Conservation (phyloP, 64 coral and sea anemone species). For the Pocillopora verrucosa region DNA sequence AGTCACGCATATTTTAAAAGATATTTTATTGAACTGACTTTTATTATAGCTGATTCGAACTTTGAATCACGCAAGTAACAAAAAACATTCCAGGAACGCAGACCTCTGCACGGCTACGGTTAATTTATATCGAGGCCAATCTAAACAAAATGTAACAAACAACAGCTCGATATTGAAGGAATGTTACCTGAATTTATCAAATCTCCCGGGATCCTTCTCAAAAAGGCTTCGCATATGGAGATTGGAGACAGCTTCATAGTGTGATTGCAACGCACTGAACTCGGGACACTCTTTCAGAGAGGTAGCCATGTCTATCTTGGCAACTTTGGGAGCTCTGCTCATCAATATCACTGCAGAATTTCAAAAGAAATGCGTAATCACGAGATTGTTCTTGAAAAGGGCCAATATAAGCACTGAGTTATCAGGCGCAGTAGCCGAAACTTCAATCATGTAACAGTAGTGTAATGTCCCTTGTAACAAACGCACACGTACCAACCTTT, state of each 20-base stretch:
- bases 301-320: conserved; percentile 18
- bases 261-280: conserved; percentile 43
- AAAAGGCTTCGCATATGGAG: conserved; percentile 81
- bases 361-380: background rate
- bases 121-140: background rate
- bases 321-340: background rate
- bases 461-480: background rate
- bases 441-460: background rate
- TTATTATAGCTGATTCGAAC: too few species aligned
- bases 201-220: conserved; percentile 50
- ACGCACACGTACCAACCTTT: too few species aligned
- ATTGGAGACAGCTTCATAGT: conserved; percentile 41
- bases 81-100: background rate
- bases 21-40: too few species aligned
- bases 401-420: background rate
- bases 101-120: background rate
- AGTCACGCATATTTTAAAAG: too few species aligned
- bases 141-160: background rate
- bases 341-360: background rate
- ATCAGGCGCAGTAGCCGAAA: background rate
- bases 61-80: too few species aligned
- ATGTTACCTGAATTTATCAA: conserved; percentile 74
- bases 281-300: conserved; percentile 35
- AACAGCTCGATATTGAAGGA: background rate
- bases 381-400: background rate